phyloP scores from a whole-genome alignment of 2,113 vertebrate species.

The Grantiella picta region DNA sequence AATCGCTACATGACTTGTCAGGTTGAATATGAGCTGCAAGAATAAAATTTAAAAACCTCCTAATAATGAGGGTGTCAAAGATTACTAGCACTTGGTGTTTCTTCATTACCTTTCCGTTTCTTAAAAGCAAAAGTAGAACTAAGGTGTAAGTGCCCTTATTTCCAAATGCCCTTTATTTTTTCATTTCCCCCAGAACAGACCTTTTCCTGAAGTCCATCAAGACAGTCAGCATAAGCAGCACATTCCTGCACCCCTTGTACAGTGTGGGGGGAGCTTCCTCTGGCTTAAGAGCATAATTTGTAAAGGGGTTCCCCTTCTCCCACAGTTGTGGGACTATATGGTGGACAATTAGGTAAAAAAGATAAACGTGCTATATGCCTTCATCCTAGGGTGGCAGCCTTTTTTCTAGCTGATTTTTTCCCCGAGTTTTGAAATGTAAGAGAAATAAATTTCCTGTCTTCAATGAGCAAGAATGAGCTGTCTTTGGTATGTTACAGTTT shows the following conservation, averaged over 20 bases:
- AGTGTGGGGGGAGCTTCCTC: not conserved
- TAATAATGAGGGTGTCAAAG: slow-evolving; percentile 80
- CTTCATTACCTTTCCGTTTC: slow-evolving; percentile 3
- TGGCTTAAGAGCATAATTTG: not conserved
- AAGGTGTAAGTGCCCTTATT: not conserved
- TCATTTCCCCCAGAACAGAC: not conserved
- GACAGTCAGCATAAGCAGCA: not conserved
- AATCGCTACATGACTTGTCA: slow-evolving; percentile 95
- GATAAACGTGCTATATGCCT: not conserved
- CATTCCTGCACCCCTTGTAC: not conserved
- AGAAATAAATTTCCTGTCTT: not conserved
- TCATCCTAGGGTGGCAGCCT: not conserved
- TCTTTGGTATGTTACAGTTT: not conserved
- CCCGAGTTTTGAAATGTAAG: not conserved
- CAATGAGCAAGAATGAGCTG: not conserved
- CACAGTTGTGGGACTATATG: not conserved
- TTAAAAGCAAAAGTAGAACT: slow-evolving; percentile 12
- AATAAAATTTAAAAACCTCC: slow-evolving; percentile 82
- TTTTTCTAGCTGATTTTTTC: not conserved
- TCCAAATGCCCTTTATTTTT: not conserved
- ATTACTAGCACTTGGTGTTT: slow-evolving; percentile 43
- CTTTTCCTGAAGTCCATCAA: not conserved
- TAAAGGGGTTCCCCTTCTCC: not conserved
- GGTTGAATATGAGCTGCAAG: slow-evolving; percentile 84
- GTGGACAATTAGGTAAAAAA: not conserved